Conservation (phyloP, 2,113 vertebrate genomes). For the Nasalis larvatus region DNA sequence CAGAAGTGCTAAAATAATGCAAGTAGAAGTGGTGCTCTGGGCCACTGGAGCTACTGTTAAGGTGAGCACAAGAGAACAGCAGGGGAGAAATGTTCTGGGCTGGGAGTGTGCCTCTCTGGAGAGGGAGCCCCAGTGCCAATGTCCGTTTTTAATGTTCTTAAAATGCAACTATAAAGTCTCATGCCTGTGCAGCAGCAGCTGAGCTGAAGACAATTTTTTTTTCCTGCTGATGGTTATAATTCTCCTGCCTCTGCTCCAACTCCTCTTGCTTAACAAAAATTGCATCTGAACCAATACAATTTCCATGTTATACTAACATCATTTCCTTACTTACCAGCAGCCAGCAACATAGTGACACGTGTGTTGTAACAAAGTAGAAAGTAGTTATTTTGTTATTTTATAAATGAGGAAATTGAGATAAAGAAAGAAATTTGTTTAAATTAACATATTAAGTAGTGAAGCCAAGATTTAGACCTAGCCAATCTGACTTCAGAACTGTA, state of each 20-base stretch:
- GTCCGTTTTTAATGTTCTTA: neutral
- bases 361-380: neutral
- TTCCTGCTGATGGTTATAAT: neutral
- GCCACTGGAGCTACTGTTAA: neutral
- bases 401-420: neutral
- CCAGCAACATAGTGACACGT: neutral
- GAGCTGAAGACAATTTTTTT: neutral
- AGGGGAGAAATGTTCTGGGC: neutral
- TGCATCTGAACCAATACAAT: neutral
- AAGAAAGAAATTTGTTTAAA: slow-evolving; percentile 1
- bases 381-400: neutral
- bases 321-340: neutral
- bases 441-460: neutral
- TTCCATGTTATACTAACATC: neutral
- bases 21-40: neutral
- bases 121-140: neutral
- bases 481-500: neutral
- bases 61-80: neutral
- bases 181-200: neutral
- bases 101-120: neutral
- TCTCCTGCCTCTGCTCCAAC: neutral
- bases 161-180: neutral
- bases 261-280: neutral
- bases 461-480: neutral
- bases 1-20: neutral